Conservation (phyloP, 2,797 vertebrate genomes). For the Alosa sapidissima region DNA sequence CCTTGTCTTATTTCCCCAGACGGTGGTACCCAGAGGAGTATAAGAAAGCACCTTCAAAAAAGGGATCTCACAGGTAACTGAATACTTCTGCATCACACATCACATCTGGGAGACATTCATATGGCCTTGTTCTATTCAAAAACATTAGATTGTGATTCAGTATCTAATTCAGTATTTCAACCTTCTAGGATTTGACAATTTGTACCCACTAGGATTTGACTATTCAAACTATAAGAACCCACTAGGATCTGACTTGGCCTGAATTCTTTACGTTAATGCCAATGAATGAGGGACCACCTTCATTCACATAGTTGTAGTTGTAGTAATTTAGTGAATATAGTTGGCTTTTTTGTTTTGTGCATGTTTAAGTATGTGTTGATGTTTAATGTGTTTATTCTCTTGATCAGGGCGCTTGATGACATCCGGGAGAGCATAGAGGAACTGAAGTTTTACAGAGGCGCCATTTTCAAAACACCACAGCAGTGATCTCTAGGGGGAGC, state of each 20-base stretch:
- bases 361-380: background rate
- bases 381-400: slow-evolving; percentile 23
- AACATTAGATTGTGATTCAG: too few species aligned
- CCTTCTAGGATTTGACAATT: background rate
- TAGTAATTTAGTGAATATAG: background rate
- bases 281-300: background rate
- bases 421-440: slow-evolving; percentile 96
- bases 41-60: slow-evolving; percentile 85
- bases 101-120: background rate
- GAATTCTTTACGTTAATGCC: background rate
- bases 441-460: slow-evolving; percentile 88
- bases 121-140: background rate
- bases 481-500: background rate
- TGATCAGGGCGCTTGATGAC: slow-evolving; percentile 88
- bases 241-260: too few species aligned
- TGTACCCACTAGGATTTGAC: background rate
- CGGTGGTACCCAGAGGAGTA: slow-evolving; percentile 94
- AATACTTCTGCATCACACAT: background rate
- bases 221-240: background rate
- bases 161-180: background rate
- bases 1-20: slow-evolving; percentile 59
- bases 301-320: too few species aligned
- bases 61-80: slow-evolving; percentile 87
- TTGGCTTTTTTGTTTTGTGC: background rate
- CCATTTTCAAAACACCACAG: slow-evolving; percentile 79